Base-by-base conservation (phyloP, 37 sponge, comb jelly and placozoan species). In the Amphimedon queenslandica region DNA sequence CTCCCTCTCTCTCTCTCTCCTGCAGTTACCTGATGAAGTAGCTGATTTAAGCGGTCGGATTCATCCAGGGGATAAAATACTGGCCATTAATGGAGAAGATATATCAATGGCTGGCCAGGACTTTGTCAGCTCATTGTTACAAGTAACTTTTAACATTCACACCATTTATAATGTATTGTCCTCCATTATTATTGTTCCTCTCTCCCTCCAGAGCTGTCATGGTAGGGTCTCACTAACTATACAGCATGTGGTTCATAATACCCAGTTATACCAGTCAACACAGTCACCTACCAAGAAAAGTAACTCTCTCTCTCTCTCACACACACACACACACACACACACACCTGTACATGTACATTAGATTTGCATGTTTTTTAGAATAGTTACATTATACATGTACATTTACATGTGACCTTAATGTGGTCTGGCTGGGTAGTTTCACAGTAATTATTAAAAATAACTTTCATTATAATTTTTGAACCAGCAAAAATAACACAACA, bases 41-140 rank as follows among this genome's bases (percentile, higher is more conserved):
- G 94, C 94, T 16, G 70, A 65, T 37, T 23, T 66, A 20, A 71
- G 86, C 57, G 82, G 86, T 30, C 47, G 77, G 27, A 74, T 89
- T 34, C 38, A 63, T 42, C 37, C 73, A 25, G 91, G 91, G 25
- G 94, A 93, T 51, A 87, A 73, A 73, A 89, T 93, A 24, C 71
- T 90, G 32, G 82, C 87, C 66, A 84, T 93, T 37, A 84, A 93
- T 58, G 82, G 86, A 21, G 74, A 81, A 6, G 75, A 89, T 55
- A 69, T 75, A 0, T 72, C 77, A 69, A 79, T 18, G 4, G 68
- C 81, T 20, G 58, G 28, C 8, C 93, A 92, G 39, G 71, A 75
- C 41, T 30, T 55, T 41, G 89, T 92, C 23, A 73, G 69, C 35
- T 25, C 36, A 16, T 55, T 79, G 37, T 57, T 89, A 29, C 72